Evolutionary conservation across 2,113 vertebrate genomes (phyloP).

Genomic region (Cryptomyrus ogoouensis): DNA sequence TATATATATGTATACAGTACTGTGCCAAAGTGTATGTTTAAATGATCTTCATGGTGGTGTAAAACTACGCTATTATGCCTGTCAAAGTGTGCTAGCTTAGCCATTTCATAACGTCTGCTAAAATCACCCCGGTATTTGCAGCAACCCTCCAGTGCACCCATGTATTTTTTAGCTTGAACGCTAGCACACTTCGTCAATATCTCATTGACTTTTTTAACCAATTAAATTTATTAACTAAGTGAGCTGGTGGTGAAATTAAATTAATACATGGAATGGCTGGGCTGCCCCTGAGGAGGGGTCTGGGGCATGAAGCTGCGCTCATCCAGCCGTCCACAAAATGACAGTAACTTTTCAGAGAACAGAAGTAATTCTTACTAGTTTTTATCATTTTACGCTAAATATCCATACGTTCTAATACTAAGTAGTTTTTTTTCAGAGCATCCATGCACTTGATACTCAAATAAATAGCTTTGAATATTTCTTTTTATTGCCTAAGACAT

Average conservation of each 20-base stretch:
- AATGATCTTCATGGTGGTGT: neutral
- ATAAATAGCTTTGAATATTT: neutral
- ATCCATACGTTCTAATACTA: neutral
- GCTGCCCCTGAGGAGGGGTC: too few relatives aligned
- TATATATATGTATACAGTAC: neutral
- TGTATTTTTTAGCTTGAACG: constrained; percentile 43
- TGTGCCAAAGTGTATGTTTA: neutral
- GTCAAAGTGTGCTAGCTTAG: neutral
- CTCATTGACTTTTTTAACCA: neutral
- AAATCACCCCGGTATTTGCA: neutral
- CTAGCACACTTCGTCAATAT: neutral
- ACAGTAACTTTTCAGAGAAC: neutral
- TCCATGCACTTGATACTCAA: neutral
- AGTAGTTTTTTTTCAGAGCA: neutral
- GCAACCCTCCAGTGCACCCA: neutral
- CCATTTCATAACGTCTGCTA: neutral
- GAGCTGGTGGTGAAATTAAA: too few relatives aligned
- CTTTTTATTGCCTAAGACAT: neutral
- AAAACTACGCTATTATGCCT: neutral
- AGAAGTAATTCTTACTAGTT: neutral
- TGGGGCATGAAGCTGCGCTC: too few relatives aligned
- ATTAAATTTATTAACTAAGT: neutral
- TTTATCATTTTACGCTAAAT: neutral
- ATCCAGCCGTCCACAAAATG: neutral
- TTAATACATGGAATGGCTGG: too few relatives aligned